phyloP scores from a whole-genome alignment of 2,888 invertebrate genomes.

The Scaptodrosophila latifasciaeformis region DNA sequence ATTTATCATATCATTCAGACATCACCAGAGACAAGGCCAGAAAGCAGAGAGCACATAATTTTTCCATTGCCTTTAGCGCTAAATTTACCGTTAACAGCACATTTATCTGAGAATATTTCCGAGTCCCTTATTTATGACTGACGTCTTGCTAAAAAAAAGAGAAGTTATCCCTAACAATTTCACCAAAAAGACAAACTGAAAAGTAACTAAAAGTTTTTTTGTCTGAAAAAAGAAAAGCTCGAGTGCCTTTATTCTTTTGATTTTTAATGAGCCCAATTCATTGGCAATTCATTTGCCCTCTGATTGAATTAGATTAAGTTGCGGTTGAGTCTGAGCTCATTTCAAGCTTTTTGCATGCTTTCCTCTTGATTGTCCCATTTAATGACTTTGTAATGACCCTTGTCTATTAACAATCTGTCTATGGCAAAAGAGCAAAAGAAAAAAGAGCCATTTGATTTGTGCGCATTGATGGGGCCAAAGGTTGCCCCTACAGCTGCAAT shows the following conservation, averaged over 20 bases:
- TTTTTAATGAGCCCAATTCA: conserved; percentile 9
- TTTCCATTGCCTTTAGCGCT: conserved; percentile 6
- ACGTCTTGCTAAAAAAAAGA: too few species aligned
- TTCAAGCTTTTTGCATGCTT: conserved; percentile 12
- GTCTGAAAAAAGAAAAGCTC: too few species aligned
- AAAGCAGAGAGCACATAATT: not conserved
- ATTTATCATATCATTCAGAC: conserved; percentile 38
- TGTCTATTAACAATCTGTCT: conserved; percentile 32
- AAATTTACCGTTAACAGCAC: conserved; percentile 26
- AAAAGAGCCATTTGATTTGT: not conserved
- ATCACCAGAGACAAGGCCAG: conserved; percentile 10
- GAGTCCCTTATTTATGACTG: conserved; percentile 25
- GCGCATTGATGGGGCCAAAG: conserved; percentile 29
- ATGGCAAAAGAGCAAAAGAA: not conserved
- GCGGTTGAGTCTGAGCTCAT: not conserved
- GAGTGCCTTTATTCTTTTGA: not conserved
- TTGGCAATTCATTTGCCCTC: conserved; percentile 17
- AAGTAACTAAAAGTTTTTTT: too few species aligned
- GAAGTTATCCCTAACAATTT: too few species aligned
- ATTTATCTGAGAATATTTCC: conserved; percentile 43
- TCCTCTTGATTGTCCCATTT: conserved; percentile 50
- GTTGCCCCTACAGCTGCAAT: conserved; percentile 17
- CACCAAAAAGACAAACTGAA: too few species aligned
- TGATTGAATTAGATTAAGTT: conserved; percentile 43
- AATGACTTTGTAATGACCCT: conserved; percentile 56